A percentile compares a stretch with the other conserved stretches of the same genome.
These are phyloP conservation scores for Chydorus sphaericus DNA, from an alignment of 2,888 invertebrate genomes.

Conservation along the genomic window DNA sequence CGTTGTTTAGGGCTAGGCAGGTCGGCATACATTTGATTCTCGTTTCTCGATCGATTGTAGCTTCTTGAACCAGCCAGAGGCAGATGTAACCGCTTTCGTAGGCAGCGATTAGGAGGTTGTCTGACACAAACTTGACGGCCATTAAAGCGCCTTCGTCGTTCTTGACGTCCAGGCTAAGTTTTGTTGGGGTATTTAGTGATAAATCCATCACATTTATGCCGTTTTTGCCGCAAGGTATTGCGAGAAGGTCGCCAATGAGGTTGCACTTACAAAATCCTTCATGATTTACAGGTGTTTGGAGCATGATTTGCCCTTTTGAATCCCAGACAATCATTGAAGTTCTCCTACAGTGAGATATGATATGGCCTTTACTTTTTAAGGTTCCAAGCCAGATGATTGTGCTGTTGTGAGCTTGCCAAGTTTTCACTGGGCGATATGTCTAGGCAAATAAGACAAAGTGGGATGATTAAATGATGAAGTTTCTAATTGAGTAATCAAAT, in stretches of 20 bases:
- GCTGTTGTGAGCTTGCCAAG: neutral
- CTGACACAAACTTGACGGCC: neutral
- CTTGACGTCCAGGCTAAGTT: neutral
- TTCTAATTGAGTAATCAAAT: neutral
- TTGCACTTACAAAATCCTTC: conserved; percentile 12
- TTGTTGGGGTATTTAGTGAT: neutral
- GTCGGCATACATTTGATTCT: conserved; percentile 4
- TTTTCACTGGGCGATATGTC: neutral
- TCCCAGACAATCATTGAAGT: neutral
- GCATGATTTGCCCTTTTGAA: neutral
- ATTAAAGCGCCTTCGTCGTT: neutral
- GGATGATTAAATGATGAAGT: neutral
- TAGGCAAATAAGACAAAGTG: neutral
- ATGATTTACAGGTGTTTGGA: neutral
- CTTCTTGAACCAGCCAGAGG: neutral
- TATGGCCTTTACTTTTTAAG: neutral
- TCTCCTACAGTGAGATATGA: neutral
- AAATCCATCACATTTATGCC: neutral
- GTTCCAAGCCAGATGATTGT: neutral
- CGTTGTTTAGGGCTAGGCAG: neutral
- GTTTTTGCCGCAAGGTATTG: neutral
- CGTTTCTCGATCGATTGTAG: neutral
- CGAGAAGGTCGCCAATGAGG: neutral
- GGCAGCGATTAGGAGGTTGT: neutral
- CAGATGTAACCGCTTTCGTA: conserved; percentile 9